phyloP scores from a whole-genome alignment of 2,888 invertebrate species.

The Tachina lurida region DNA sequence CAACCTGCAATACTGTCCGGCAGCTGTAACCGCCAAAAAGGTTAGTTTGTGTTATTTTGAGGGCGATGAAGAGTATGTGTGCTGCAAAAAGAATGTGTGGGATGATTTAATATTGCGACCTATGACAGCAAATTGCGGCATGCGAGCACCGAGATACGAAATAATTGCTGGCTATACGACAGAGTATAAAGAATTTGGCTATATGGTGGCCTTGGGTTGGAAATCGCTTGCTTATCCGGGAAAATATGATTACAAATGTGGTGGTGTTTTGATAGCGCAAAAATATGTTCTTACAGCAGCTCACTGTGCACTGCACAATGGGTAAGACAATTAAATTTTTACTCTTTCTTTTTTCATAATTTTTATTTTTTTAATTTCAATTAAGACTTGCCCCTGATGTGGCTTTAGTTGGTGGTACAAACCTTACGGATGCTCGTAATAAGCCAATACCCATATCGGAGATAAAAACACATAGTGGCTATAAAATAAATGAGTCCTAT shows the following conservation, averaged over 20 bases:
- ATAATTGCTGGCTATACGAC: conserved; percentile 59
- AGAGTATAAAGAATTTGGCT: conserved; percentile 69
- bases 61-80: conserved; percentile 70
- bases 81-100: conserved; percentile 65
- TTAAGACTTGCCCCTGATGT: conserved; percentile 57
- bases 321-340: conserved; percentile 43
- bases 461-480: conserved; percentile 62
- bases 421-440: conserved; percentile 45
- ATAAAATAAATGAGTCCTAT: conserved; percentile 56
- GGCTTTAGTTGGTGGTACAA: conserved; percentile 66
- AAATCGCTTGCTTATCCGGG: conserved; percentile 1
- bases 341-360: too few species aligned
- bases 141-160: background rate
- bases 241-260: conserved; percentile 67
- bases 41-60: conserved; percentile 71
- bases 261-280: conserved; percentile 63
- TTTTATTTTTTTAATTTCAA: background rate
- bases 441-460: conserved; percentile 44
- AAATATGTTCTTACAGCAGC: conserved; percentile 68
- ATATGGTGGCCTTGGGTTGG: conserved; percentile 73
- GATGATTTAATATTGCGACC: conserved; percentile 31
- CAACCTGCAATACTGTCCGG: conserved; percentile 69
- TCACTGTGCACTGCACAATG: conserved; percentile 63
- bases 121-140: conserved; percentile 43
- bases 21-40: conserved; percentile 63